Conservation (phyloP, 2,113 vertebrate genomes). For the Micronycteris hirsuta region DNA sequence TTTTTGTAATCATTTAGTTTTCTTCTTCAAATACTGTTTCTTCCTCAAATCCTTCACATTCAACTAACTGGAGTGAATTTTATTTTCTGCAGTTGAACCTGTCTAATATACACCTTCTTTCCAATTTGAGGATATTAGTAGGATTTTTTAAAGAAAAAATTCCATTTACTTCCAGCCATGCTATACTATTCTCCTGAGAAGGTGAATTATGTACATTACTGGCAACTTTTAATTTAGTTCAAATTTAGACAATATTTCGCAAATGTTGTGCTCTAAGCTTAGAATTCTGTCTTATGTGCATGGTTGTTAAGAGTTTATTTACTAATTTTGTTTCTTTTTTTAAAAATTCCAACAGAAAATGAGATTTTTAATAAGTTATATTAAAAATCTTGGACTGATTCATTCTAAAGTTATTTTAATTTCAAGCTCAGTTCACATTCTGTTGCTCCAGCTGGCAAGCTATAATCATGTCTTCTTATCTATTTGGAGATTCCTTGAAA, state of each 20-base stretch:
- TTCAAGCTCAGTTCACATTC: constrained; percentile 53
- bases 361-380: background rate
- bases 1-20: constrained; percentile 41
- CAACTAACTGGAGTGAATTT: background rate
- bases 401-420: constrained; percentile 60
- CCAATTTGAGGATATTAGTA: constrained; percentile 20
- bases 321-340: constrained; percentile 30
- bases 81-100: constrained; percentile 33
- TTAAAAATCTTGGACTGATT: constrained; percentile 39
- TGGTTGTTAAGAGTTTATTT: background rate
- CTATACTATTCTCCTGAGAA: background rate
- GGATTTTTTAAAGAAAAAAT: background rate
- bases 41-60: constrained; percentile 29
- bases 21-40: constrained; percentile 19
- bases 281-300: background rate
- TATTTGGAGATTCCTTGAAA: constrained; percentile 63
- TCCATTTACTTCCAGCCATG: background rate
- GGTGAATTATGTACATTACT: background rate
- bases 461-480: constrained; percentile 51
- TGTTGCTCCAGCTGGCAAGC: constrained; percentile 48
- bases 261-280: background rate
- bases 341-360: constrained; percentile 38
- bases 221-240: constrained; percentile 15
- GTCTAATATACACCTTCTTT: background rate
- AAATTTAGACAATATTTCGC: constrained; percentile 17